phyloP scores from a whole-genome alignment of 2,113 vertebrate species.

The Brachypteracias leptosomus region DNA sequence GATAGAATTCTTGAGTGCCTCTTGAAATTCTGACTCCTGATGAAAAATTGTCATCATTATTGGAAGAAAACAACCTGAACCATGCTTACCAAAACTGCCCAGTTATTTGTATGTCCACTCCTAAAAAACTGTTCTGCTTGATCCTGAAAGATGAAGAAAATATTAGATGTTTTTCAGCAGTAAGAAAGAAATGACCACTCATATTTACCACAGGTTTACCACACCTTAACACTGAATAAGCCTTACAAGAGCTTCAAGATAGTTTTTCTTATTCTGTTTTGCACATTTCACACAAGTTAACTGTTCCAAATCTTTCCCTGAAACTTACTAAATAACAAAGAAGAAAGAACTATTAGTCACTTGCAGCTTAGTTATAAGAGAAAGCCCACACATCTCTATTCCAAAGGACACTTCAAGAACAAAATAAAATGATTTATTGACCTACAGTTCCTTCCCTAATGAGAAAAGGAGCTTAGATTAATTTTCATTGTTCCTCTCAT shows the following conservation, averaged over 20 bases:
- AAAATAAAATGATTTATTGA: neutral
- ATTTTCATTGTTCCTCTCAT: neutral
- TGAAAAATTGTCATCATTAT: neutral
- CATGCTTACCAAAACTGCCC: constrained; percentile 91
- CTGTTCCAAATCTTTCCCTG: neutral
- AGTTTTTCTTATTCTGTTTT: neutral
- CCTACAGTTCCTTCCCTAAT: neutral
- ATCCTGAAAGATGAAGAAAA: constrained; percentile 71
- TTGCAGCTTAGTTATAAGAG: neutral
- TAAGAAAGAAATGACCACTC: neutral
- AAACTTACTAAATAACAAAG: neutral
- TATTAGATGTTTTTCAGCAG: neutral
- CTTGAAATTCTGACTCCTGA: neutral
- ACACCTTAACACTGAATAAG: neutral
- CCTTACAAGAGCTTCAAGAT: neutral
- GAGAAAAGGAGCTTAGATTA: neutral
- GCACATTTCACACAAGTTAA: neutral
- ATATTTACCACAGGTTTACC: neutral
- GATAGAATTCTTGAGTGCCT: neutral
- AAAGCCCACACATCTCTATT: neutral
- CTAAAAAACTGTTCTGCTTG: constrained; percentile 87
- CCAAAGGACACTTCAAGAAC: neutral
- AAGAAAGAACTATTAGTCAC: neutral
- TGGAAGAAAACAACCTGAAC: neutral
- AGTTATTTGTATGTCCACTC: constrained; percentile 97